phyloP scores from a whole-genome alignment of 2,113 vertebrate species.

The Corythornis vintsioides region DNA sequence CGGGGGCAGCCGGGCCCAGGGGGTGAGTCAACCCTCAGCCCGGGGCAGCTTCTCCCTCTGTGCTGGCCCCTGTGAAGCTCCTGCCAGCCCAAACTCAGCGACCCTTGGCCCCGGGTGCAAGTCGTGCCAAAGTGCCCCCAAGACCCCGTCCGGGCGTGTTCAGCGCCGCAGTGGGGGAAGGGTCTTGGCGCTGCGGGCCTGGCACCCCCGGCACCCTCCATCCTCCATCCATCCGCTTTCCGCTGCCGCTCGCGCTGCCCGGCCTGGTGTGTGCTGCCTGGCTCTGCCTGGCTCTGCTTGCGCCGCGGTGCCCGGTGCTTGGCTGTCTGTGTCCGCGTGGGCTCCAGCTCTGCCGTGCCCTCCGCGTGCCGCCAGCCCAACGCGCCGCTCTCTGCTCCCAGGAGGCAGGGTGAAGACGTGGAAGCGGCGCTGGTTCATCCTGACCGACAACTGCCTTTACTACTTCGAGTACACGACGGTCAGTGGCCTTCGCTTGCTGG shows the following conservation, averaged over 20 bases:
- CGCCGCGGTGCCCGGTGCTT: background rate
- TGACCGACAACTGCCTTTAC: constrained; percentile 98
- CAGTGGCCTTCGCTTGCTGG: constrained; percentile 40
- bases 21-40: background rate
- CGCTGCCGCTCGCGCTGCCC: background rate
- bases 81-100: rapidly evolving
- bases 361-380: background rate
- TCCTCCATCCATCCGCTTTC: constrained; percentile 18
- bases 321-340: background rate
- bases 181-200: background rate
- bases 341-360: background rate
- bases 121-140: rapidly evolving
- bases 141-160: background rate
- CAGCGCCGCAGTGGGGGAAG: background rate
- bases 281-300: constrained; percentile 63
- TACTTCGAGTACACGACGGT: constrained; percentile 99
- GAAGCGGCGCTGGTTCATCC: constrained; percentile 98
- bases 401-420: constrained; percentile 98
- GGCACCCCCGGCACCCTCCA: background rate
- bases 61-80: background rate
- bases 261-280: background rate
- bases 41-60: background rate
- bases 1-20: background rate
- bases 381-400: constrained; percentile 66
- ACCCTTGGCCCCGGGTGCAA: rapidly evolving